phyloP scores from a whole-genome alignment of 2,888 invertebrate species.

The Orthosia gothica region DNA sequence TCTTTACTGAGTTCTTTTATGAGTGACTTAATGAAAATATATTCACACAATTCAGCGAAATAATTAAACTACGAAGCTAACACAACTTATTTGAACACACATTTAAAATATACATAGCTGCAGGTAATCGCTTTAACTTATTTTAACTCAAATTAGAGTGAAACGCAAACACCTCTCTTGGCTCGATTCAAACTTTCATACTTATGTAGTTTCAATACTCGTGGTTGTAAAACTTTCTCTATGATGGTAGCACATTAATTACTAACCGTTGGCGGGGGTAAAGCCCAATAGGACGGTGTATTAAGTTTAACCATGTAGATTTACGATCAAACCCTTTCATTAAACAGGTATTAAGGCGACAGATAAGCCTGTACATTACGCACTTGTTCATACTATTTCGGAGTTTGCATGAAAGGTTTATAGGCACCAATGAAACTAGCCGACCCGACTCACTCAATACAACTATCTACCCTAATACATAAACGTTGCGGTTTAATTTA shows the following conservation, averaged over 20 bases:
- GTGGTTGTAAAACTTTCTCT: slow-evolving; percentile 88
- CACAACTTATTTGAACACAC: slow-evolving; percentile 67
- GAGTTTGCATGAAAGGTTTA: slow-evolving; percentile 85
- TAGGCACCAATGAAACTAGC: slow-evolving; percentile 83
- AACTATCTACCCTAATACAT: slow-evolving; percentile 81
- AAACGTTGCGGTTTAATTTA: slow-evolving; percentile 83
- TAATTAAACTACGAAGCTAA: slow-evolving; percentile 48
- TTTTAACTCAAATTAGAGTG: slow-evolving; percentile 86
- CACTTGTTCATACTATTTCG: slow-evolving; percentile 87
- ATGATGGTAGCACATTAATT: slow-evolving; percentile 90
- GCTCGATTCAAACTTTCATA: slow-evolving; percentile 86
- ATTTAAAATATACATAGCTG: slow-evolving; percentile 67
- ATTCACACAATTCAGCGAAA: slow-evolving; percentile 15
- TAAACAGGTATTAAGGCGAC: slow-evolving; percentile 90
- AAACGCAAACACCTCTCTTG: slow-evolving; percentile 84
- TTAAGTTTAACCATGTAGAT: slow-evolving; percentile 90
- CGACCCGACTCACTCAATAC: slow-evolving; percentile 80
- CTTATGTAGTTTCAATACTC: slow-evolving; percentile 88
- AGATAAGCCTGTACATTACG: slow-evolving; percentile 88
- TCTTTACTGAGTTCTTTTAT: slow-evolving; percentile 26
- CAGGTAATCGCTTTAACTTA: slow-evolving; percentile 81
- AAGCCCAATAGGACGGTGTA: slow-evolving; percentile 87
- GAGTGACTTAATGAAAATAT: slow-evolving; percentile 42
- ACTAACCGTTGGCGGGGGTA: slow-evolving; percentile 82
- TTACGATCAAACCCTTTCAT: slow-evolving; percentile 91